These are phyloP conservation scores for Fregetta grallaria DNA, from an alignment of 2,113 vertebrate genomes.

Conservation along the genomic window DNA sequence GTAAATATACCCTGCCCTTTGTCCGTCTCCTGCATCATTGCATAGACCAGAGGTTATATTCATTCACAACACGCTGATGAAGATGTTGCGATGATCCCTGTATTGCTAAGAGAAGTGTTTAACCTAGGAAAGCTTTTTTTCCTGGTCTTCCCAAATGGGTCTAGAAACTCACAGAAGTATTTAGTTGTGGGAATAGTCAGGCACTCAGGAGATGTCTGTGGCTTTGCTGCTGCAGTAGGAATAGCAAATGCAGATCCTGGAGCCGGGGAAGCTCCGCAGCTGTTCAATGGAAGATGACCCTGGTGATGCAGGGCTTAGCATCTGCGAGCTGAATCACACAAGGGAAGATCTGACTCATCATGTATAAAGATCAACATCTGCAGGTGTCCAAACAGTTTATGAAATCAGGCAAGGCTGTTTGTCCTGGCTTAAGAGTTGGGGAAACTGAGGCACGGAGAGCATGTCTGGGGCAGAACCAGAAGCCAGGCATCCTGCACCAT, in stretches of 20 bases:
- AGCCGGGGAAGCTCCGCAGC: neutral
- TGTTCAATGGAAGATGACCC: neutral
- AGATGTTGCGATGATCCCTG: neutral
- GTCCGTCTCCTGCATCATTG: neutral
- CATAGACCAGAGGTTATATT: neutral
- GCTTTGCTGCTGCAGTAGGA: neutral
- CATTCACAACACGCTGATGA: accelerated
- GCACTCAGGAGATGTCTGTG: neutral
- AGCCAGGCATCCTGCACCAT: neutral
- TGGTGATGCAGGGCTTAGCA: neutral
- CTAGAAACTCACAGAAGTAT: neutral
- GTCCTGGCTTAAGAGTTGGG: neutral
- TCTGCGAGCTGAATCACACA: neutral
- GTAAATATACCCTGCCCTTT: neutral
- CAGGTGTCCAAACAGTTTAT: neutral
- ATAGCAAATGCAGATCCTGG: neutral
- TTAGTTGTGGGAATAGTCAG: neutral
- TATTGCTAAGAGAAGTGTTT: neutral
- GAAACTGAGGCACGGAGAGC: neutral
- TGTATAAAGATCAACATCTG: neutral
- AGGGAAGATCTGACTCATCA: neutral
- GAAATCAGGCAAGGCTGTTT: neutral
- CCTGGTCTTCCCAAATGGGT: neutral
- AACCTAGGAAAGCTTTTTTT: neutral
- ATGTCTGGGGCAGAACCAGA: neutral